Evolutionary conservation across 2,797 vertebrate genomes (phyloP).

Genomic region (Naso thynnoides): DNA sequence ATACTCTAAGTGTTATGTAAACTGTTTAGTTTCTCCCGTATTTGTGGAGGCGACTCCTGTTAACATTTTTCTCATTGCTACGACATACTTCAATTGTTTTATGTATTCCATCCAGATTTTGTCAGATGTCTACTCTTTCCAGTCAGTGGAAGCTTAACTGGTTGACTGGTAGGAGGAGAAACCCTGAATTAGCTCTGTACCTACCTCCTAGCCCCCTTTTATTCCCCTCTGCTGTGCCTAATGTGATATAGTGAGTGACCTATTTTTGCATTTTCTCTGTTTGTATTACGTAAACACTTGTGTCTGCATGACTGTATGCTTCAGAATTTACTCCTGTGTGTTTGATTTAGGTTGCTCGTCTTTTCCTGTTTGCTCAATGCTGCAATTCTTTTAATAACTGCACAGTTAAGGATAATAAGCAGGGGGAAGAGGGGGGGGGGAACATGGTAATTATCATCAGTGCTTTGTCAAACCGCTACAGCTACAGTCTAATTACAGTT

Average conservation of each 20-base stretch:
- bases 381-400: constrained; percentile 4
- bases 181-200: background rate
- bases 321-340: constrained; percentile 12
- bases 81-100: background rate
- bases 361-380: constrained; percentile 50
- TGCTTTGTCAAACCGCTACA: background rate
- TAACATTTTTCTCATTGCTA: background rate
- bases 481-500: constrained; percentile 19
- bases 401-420: constrained; percentile 4
- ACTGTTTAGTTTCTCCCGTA: too few relatives aligned
- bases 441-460: constrained; percentile 35
- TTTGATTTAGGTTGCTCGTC: constrained; percentile 36
- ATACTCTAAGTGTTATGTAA: too few relatives aligned
- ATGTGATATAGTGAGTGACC: constrained; percentile 49
- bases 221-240: constrained; percentile 21
- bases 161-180: background rate
- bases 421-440: background rate
- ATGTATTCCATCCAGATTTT: background rate
- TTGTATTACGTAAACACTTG: constrained; percentile 44
- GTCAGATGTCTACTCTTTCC: background rate
- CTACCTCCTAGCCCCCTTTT: background rate
- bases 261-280: constrained; percentile 47
- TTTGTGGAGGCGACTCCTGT: too few relatives aligned
- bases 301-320: constrained; percentile 8
- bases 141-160: background rate